Evolutionary conservation across 2,888 invertebrate genomes (phyloP), one percentile per base, ranked within the genome.

Genomic region (Harpalus rubripes): DNA sequence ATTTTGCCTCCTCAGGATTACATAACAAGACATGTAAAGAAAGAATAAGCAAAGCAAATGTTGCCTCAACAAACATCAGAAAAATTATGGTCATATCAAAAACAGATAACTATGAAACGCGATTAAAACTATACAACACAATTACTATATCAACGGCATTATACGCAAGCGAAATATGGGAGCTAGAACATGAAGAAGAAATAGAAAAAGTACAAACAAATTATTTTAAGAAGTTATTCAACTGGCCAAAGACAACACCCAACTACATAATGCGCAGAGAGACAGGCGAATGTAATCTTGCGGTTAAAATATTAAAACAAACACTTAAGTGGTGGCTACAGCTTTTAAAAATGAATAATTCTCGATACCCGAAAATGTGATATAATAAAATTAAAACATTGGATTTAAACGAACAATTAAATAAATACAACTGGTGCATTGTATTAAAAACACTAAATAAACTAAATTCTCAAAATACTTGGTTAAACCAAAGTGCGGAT

Each of bases 1-100:
- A 63, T 63, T 22, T 63, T 18, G 10, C 10, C 7, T 18, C 63
- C 18, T 63, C 16, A 63, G 22, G 22, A 12, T 63, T 18, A 63
- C 63, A 63, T 63, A 63, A 63, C 63, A 63, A 63, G 63, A 63
- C 22, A 63, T 63, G 63, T n/a, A n/a, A n/a, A n/a, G n/a, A n/a
- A n/a, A n/a, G n/a, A n/a, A n/a, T n/a, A n/a, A n/a, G n/a, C n/a
- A 63, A 63, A 63, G 63, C 63, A 22, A 22, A 22, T 22, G 22
- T 3, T 3, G 22, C 22, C 3, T 22, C 22, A 22, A 3, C 22
- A 63, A 63, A 63, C 63, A 63, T 16, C 18, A 63, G 63, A n/a
- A 63, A 1, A 22, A 63, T 18, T 65, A 65, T n/a, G 65, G 8
- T 65, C 10, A 65, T 39, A n/a, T 12, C 22, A 3, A 22, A 22